Conservation (phyloP, 1,140 invertebrate genomes). For the Adoxophyes honmai region DNA sequence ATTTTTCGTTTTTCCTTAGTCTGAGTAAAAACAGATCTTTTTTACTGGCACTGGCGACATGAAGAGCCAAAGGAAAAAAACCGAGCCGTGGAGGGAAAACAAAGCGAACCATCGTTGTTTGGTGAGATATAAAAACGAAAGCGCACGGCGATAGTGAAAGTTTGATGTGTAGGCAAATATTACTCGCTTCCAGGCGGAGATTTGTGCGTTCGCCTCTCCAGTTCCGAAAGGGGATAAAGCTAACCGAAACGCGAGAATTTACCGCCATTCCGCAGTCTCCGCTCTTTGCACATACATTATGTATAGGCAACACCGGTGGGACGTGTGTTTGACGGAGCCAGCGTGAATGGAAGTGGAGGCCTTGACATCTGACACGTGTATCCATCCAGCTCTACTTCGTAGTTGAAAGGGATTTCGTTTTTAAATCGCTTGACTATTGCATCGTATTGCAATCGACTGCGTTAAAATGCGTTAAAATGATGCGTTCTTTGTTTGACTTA, state of each 20-base stretch:
- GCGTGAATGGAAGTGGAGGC: conserved; percentile 51
- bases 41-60: not conserved
- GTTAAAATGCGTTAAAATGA: too few species aligned
- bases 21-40: not conserved
- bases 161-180: conserved; percentile 77
- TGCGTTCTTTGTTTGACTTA: too few species aligned
- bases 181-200: conserved; percentile 69
- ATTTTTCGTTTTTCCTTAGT: too few species aligned
- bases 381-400: conserved; percentile 35
- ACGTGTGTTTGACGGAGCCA: conserved; percentile 57
- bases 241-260: conserved; percentile 37
- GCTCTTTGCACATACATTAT: conserved; percentile 60
- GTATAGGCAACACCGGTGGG: conserved; percentile 45
- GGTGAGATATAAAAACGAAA: conserved; percentile 72
- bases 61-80: conserved; percentile 42
- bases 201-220: conserved; percentile 67
- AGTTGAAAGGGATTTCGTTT: conserved; percentile 40
- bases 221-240: conserved; percentile 56
- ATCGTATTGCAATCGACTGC: too few species aligned
- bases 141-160: conserved; percentile 73
- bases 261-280: conserved; percentile 39
- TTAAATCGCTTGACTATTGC: not conserved
- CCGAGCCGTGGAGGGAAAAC: conserved; percentile 49
- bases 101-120: conserved; percentile 53
- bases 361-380: conserved; percentile 67